These are phyloP conservation scores for Ceratotherium simum DNA, from an alignment of 2,113 vertebrate genomes.

Conservation along the genomic window DNA sequence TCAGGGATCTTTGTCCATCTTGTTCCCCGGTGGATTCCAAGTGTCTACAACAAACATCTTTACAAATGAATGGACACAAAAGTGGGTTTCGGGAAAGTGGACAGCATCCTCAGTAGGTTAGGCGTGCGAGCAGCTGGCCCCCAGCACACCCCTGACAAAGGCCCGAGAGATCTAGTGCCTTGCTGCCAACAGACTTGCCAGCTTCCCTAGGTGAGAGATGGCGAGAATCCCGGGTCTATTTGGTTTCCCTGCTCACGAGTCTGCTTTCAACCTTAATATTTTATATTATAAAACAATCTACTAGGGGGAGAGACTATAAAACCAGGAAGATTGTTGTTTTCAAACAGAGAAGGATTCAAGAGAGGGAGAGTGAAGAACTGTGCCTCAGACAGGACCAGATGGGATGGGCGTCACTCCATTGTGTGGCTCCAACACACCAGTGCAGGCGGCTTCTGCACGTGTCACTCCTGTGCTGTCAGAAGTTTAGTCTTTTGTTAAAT, in stretches of 20 bases:
- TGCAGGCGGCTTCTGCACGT: slow-evolving; percentile 82
- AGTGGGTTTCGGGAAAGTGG: too few species aligned
- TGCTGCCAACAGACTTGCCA: neutral
- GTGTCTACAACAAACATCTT: neutral
- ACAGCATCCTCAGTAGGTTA: rapidly evolving
- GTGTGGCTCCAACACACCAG: slow-evolving; percentile 78
- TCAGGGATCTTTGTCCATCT: rapidly evolving
- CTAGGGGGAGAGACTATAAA: neutral
- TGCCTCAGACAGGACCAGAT: neutral
- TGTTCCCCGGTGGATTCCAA: rapidly evolving
- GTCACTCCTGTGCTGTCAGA: slow-evolving; percentile 87
- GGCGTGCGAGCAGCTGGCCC: rapidly evolving
- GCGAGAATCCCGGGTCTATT: neutral
- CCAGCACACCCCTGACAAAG: rapidly evolving
- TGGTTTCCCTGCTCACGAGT: neutral
- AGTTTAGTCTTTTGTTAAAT: slow-evolving; percentile 91
- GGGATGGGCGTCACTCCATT: slow-evolving; percentile 24
- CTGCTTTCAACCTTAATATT: slow-evolving; percentile 32
- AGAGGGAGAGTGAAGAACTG: slow-evolving; percentile 61
- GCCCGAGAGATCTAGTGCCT: neutral
- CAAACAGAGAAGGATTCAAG: slow-evolving; percentile 50
- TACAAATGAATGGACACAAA: rapidly evolving
- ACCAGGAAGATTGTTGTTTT: slow-evolving; percentile 64
- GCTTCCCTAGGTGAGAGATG: neutral
- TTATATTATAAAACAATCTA: slow-evolving; percentile 53